A percentile compares a stretch with the other conserved stretches of the same genome.
Evolutionary conservation across 2,797 vertebrate genomes (phyloP).

Genomic region (Channa striata): DNA sequence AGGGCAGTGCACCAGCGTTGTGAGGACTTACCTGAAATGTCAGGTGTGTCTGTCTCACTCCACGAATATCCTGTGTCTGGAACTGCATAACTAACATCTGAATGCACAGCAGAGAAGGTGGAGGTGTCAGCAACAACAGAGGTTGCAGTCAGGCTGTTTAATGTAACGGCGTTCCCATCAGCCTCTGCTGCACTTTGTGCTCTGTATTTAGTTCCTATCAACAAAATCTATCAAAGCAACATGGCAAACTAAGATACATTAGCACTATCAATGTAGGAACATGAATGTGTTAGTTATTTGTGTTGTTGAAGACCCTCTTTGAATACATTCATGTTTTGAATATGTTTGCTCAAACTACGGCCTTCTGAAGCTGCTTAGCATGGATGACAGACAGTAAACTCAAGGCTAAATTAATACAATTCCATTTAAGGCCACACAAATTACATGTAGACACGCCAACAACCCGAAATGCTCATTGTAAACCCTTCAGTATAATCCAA

Average conservation of each 20-base stretch:
- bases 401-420: too few relatives aligned
- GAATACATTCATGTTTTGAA: too few relatives aligned
- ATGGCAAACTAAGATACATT: neutral
- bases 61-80: conserved; percentile 84
- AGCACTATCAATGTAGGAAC: too few relatives aligned
- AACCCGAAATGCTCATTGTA: conserved; percentile 1
- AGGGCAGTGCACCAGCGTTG: neutral
- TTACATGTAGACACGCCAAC: too few relatives aligned
- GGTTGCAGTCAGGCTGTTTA: conserved; percentile 12
- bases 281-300: too few relatives aligned
- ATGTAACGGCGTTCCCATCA: neutral
- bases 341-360: too few relatives aligned
- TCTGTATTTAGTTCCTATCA: neutral
- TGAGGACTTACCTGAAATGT: conserved; percentile 78
- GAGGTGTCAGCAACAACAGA: conserved; percentile 51
- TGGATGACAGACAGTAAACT: too few relatives aligned
- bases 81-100: conserved; percentile 82
- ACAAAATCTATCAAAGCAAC: neutral
- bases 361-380: too few relatives aligned
- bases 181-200: neutral
- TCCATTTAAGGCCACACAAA: too few relatives aligned
- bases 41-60: conserved; percentile 76
- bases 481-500: too few relatives aligned
- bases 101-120: conserved; percentile 74
- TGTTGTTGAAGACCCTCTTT: too few relatives aligned